These are phyloP conservation scores for Dipodomys ordii DNA, from an alignment of 2,113 vertebrate genomes.

Conservation along the genomic window DNA sequence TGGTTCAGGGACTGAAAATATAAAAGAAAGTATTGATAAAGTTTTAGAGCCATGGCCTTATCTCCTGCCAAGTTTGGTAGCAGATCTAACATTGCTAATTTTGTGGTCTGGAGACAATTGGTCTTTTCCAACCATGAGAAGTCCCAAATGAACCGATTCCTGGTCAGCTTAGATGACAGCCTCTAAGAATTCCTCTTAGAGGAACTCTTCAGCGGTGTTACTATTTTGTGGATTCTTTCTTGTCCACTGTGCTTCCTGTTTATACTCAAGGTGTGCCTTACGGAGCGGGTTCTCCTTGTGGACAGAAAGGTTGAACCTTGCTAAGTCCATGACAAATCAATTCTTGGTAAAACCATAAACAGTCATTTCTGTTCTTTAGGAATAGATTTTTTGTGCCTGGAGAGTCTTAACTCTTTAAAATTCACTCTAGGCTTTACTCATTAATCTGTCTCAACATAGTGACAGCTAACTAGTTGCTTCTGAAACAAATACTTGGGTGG, in stretches of 20 bases:
- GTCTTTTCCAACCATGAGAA: no score
- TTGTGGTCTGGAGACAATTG: no score
- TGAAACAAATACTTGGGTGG: constrained; percentile 17
- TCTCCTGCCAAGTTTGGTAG: no score
- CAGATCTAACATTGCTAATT: no score
- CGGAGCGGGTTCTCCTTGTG: background rate
- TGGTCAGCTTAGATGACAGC: no score
- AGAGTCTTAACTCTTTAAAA: background rate
- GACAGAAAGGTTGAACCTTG: background rate
- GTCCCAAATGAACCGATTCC: no score
- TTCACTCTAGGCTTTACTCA: background rate
- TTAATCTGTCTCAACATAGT: background rate
- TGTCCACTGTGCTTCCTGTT: no score
- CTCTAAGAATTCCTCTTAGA: no score
- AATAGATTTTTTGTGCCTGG: background rate
- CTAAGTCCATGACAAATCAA: background rate
- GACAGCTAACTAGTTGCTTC: background rate
- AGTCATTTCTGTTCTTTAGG: constrained; percentile 33
- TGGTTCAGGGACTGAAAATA: background rate
- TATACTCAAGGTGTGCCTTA: no score
- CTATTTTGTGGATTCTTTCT: no score
- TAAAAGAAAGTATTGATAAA: background rate
- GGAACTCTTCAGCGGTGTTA: no score
- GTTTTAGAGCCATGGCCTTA: no score
- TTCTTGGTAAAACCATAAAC: background rate